Conservation (phyloP, 2,888 invertebrate species). For the Diarsia mendica region DNA sequence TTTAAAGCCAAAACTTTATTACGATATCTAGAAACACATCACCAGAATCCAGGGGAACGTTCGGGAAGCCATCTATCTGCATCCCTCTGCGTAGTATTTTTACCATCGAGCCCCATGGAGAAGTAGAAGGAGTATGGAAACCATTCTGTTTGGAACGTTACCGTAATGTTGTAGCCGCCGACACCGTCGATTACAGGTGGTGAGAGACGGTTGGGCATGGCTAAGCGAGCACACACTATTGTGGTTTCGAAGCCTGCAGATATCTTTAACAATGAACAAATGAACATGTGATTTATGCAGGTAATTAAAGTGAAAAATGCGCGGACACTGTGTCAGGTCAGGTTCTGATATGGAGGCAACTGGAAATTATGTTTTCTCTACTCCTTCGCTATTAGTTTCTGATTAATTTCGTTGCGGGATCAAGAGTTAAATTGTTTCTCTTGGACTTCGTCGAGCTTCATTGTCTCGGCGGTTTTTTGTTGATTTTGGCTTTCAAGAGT, state of each 20-base stretch:
- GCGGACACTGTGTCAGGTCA: too few species aligned
- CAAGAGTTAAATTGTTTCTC: too few species aligned
- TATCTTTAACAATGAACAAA: slow-evolving; percentile 71
- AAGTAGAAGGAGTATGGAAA: slow-evolving; percentile 80
- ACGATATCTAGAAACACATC: slow-evolving; percentile 17
- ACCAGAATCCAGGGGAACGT: slow-evolving; percentile 74
- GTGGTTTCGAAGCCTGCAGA: slow-evolving; percentile 82
- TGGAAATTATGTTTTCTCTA: too few species aligned
- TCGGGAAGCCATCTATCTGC: slow-evolving; percentile 71
- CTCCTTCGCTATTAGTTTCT: too few species aligned
- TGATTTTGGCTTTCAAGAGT: too few species aligned
- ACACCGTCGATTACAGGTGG: slow-evolving; percentile 76
- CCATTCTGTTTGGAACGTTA: slow-evolving; percentile 76
- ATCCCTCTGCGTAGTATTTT: slow-evolving; percentile 72
- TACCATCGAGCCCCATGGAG: slow-evolving; percentile 77
- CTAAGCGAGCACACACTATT: slow-evolving; percentile 79
- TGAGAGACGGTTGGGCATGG: slow-evolving; percentile 77
- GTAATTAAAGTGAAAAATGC: not conserved
- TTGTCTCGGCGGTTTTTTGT: too few species aligned
- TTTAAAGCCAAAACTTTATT: slow-evolving; percentile 8
- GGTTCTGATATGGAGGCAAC: too few species aligned
- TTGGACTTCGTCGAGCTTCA: too few species aligned
- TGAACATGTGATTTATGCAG: not conserved
- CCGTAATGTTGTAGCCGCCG: slow-evolving; percentile 81
- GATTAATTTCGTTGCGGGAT: too few species aligned